Evolutionary conservation across 2,888 invertebrate species (phyloP).

Genomic region (Netelia virgata): DNA sequence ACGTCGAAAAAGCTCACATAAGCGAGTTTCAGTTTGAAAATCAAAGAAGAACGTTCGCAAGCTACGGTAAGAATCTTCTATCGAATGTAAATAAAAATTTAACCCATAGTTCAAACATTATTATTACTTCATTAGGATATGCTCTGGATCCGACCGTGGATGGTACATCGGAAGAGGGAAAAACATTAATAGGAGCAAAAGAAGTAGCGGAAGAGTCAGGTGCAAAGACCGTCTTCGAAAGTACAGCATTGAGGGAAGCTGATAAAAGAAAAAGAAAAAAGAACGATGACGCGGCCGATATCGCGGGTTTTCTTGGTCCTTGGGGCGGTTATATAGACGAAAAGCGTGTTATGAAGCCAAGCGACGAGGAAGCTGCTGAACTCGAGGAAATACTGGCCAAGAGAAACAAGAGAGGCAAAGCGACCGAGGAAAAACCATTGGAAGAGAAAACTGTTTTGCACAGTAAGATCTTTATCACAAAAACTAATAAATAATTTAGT

Average conservation of each 20-base stretch:
- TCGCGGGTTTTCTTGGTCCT: slow-evolving; percentile 98
- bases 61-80: slow-evolving; percentile 88
- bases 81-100: neutral
- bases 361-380: slow-evolving; percentile 97
- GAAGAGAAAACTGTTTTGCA: slow-evolving; percentile 98
- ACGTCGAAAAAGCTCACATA: slow-evolving; percentile 97
- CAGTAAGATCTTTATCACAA: slow-evolving; percentile 74
- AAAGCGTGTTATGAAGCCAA: slow-evolving; percentile 94
- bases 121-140: slow-evolving; percentile 87
- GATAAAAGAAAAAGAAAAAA: slow-evolving; percentile 94
- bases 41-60: slow-evolving; percentile 96
- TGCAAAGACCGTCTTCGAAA: slow-evolving; percentile 96
- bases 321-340: slow-evolving; percentile 99
- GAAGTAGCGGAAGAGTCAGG: slow-evolving; percentile 90
- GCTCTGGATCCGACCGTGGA: slow-evolving; percentile 97
- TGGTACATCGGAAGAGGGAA: slow-evolving; percentile 85
- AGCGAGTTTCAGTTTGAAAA: slow-evolving; percentile 99
- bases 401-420: slow-evolving; percentile 94
- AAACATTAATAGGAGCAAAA: slow-evolving; percentile 87
- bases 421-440: slow-evolving; percentile 94
- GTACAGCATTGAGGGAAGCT: slow-evolving; percentile 89
- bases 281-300: slow-evolving; percentile 96
- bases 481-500: neutral
- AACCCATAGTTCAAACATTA: neutral
- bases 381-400: slow-evolving; percentile 97